phyloP scores from a whole-genome alignment of 2,113 vertebrate genomes.

The Monarcha castaneiventris region DNA sequence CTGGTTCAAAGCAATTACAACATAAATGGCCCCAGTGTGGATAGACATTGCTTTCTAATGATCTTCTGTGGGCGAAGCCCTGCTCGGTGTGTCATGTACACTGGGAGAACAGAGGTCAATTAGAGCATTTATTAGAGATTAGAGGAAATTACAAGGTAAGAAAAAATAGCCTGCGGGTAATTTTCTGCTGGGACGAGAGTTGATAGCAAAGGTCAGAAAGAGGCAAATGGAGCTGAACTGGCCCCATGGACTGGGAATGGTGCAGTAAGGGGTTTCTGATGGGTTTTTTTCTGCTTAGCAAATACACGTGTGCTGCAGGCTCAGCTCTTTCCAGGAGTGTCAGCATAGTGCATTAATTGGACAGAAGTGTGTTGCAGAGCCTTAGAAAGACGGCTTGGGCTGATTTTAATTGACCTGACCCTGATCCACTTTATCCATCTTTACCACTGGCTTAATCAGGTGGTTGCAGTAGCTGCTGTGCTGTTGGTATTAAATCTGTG shows the following conservation, averaged over 20 bases:
- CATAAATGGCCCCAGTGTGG: neutral
- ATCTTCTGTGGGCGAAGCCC: neutral
- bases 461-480: neutral
- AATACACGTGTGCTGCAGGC: neutral
- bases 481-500: neutral
- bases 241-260: neutral
- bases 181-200: neutral
- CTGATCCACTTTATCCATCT: conserved; percentile 57
- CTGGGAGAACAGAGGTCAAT: neutral
- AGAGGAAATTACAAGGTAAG: neutral
- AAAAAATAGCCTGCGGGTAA: neutral
- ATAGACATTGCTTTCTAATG: neutral
- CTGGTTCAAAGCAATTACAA: neutral
- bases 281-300: neutral
- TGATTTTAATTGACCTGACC: conserved; percentile 58
- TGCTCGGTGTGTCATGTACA: fast-evolving
- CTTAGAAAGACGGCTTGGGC: conserved; percentile 5
- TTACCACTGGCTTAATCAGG: neutral
- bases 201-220: neutral
- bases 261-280: neutral
- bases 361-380: neutral
- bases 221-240: neutral
- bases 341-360: neutral
- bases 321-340: conserved; percentile 24
- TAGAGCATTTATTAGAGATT: neutral